Evolutionary conservation across 2,797 vertebrate species (phyloP).

Genomic region (Coendou prehensilis): DNA sequence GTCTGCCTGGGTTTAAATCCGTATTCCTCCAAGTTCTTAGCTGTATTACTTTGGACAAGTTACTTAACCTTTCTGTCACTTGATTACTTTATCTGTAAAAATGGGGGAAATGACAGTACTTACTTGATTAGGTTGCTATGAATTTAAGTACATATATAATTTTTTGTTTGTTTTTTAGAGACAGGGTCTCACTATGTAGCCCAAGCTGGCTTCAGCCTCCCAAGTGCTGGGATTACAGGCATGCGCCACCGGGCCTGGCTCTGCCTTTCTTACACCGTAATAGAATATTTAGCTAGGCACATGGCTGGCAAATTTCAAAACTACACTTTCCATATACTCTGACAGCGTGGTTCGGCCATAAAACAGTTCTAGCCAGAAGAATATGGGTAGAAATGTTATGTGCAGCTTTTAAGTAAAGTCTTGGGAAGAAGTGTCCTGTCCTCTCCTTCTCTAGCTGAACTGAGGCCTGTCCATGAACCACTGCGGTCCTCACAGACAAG

Average conservation of each 20-base stretch:
- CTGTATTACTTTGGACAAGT: neutral
- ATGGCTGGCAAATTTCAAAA: neutral
- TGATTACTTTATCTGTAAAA: neutral
- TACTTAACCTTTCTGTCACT: neutral
- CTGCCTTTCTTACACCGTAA: neutral
- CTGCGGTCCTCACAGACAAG: rapidly evolving
- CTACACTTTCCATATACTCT: neutral
- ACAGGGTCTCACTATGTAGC: neutral
- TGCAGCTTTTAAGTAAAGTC: neutral
- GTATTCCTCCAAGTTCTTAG: neutral
- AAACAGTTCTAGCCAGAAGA: neutral
- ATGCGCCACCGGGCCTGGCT: neutral
- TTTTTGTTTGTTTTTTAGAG: neutral
- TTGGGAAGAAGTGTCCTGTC: neutral
- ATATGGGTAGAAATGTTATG: neutral
- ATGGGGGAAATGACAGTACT: neutral
- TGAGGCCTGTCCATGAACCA: neutral
- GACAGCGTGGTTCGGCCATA: neutral
- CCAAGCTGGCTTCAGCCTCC: neutral
- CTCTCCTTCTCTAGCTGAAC: neutral
- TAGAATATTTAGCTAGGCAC: neutral
- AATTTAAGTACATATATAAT: neutral
- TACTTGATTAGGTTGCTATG: neutral
- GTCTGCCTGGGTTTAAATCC: neutral
- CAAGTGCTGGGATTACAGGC: neutral